Conservation (phyloP, 1,140 invertebrate genomes). For the Drosophila pseudoananassae region DNA sequence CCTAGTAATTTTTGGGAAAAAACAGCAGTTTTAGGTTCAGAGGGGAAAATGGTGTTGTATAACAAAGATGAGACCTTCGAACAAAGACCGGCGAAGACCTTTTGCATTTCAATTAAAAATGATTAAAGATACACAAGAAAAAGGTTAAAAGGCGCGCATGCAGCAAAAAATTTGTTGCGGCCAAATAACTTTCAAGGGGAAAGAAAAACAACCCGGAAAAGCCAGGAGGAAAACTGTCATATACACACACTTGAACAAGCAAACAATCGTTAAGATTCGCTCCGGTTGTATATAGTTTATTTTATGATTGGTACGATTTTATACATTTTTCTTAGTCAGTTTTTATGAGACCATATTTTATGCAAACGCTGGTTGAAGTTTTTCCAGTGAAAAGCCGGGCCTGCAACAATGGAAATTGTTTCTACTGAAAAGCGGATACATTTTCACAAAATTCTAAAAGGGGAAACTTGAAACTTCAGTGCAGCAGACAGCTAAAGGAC, state of each 20-base stretch:
- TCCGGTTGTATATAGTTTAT: slow-evolving; percentile 1
- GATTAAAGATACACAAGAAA: slow-evolving; percentile 76
- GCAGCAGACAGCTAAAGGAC: slow-evolving; percentile 18
- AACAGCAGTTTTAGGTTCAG: neutral
- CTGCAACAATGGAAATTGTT: slow-evolving; percentile 68
- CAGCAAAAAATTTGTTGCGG: slow-evolving; percentile 71
- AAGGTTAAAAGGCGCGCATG: slow-evolving; percentile 67
- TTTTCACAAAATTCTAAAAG: slow-evolving; percentile 32
- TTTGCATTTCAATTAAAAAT: slow-evolving; percentile 77
- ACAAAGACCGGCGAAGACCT: slow-evolving; percentile 28
- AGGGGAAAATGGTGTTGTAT: slow-evolving; percentile 1
- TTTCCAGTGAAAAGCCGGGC: slow-evolving; percentile 1
- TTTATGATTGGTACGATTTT: slow-evolving; percentile 1
- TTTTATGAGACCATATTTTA: slow-evolving; percentile 55
- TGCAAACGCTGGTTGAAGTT: slow-evolving; percentile 60
- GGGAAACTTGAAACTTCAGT: slow-evolving; percentile 48
- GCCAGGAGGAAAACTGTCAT: slow-evolving; percentile 29
- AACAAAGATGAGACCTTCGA: slow-evolving; percentile 23
- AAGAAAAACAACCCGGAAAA: slow-evolving; percentile 31
- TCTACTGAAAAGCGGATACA: slow-evolving; percentile 50
- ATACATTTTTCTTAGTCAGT: neutral
- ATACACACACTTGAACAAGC: slow-evolving; percentile 29
- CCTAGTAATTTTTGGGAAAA: neutral
- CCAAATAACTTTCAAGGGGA: slow-evolving; percentile 65
- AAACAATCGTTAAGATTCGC: slow-evolving; percentile 37